These are phyloP conservation scores for Tricholaema leucomelas DNA, from an alignment of 2,113 vertebrate species.

Conservation along the genomic window DNA sequence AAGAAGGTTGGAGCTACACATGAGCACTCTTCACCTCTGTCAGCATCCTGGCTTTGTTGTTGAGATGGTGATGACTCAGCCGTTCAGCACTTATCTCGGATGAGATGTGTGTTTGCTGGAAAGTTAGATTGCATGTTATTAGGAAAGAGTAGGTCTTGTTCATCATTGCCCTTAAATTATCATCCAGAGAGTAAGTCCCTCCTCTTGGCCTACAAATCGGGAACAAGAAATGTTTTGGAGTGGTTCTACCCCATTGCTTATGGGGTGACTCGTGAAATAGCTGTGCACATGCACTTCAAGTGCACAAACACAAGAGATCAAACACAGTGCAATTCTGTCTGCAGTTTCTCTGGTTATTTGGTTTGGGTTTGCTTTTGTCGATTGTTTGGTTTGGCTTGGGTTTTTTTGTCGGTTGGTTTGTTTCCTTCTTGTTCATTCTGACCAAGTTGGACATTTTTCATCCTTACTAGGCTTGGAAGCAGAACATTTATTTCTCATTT, in stretches of 20 bases:
- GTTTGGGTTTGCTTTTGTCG: no score
- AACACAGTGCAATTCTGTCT: background rate
- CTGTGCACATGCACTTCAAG: background rate
- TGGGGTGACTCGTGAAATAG: background rate
- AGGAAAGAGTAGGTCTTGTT: background rate
- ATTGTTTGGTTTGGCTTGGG: no score
- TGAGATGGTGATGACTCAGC: background rate
- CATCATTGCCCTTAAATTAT: background rate
- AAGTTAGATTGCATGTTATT: background rate
- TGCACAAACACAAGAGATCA: background rate
- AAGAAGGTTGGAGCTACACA: background rate
- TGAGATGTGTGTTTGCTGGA: background rate
- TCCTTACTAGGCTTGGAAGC: background rate
- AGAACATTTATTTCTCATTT: background rate
- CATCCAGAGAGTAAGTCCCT: background rate
- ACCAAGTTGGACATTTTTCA: background rate
- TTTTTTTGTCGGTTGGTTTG: background rate
- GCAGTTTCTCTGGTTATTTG: background rate
- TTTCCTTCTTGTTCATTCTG: background rate
- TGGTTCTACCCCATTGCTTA: background rate
- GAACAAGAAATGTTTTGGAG: background rate
- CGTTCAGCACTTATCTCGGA: background rate
- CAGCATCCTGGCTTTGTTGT: background rate
- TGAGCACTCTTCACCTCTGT: background rate
- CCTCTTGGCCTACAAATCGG: background rate